Percentiles rank a stretch among this genome's conserved stretches.
phyloP scores from a whole-genome alignment of 2,888 invertebrate species.

The Phragmatobia fuliginosa region DNA sequence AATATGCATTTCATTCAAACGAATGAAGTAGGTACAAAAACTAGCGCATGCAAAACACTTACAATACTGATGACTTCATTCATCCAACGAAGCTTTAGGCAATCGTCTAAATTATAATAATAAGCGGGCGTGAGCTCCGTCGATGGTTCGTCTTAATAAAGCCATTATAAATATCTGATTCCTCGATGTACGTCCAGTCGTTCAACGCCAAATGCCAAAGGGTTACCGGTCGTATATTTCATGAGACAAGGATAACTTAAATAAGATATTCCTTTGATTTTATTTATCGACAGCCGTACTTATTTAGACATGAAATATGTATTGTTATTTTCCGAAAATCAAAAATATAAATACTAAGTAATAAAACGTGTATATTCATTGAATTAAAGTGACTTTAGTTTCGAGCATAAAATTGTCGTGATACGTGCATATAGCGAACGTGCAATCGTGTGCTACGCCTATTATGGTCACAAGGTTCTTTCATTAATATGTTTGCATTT shows the following conservation, averaged over 20 bases:
- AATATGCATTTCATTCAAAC: conserved; percentile 20
- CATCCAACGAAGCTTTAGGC: conserved; percentile 78
- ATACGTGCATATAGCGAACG: conserved; percentile 46
- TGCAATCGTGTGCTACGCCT: conserved; percentile 52
- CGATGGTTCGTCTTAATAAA: conserved; percentile 83
- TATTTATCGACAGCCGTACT: conserved; percentile 51
- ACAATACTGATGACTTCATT: conserved; percentile 81
- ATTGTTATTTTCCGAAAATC: conserved; percentile 34
- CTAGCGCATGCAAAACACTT: conserved; percentile 45
- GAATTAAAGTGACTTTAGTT: conserved; percentile 38
- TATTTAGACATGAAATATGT: conserved; percentile 53
- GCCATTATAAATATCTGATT: conserved; percentile 85
- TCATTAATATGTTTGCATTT: conserved; percentile 48
- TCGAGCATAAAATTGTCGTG: conserved; percentile 43
- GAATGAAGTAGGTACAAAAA: conserved; percentile 38
- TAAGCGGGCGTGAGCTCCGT: conserved; percentile 83
- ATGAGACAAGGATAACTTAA: conserved; percentile 63
- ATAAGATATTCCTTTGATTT: conserved; percentile 56
- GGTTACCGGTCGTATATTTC: conserved; percentile 69
- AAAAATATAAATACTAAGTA: background rate
- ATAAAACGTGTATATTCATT: conserved; percentile 18
- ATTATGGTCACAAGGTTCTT: conserved; percentile 44
- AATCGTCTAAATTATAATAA: conserved; percentile 86
- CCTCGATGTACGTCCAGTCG: conserved; percentile 71
- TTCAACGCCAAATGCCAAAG: conserved; percentile 76